Evolutionary conservation across 64 coral and sea anemone species (phyloP).

Genomic region (Astreopora myriophthalma): DNA sequence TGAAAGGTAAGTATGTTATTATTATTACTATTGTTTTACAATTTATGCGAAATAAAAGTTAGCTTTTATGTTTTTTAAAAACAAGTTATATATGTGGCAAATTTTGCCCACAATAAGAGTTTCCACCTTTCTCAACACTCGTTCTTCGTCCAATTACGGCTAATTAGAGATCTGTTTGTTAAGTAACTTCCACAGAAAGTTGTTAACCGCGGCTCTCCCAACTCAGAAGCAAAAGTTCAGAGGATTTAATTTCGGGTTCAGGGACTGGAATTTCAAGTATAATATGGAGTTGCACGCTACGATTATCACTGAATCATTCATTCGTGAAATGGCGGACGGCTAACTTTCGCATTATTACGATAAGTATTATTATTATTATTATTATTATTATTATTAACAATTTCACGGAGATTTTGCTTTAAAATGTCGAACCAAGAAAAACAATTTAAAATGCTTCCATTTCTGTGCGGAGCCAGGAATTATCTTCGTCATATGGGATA

Average conservation of each 20-base stretch:
- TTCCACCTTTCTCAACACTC: not conserved
- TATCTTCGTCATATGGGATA: slow-evolving; percentile 51
- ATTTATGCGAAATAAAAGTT: too few relatives aligned
- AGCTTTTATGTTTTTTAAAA: too few relatives aligned
- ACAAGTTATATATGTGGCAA: too few relatives aligned
- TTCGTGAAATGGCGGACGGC: too few relatives aligned
- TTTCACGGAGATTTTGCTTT: not conserved
- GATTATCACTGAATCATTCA: too few relatives aligned
- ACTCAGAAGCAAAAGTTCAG: not conserved
- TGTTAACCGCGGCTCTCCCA: not conserved
- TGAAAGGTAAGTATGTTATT: too few relatives aligned
- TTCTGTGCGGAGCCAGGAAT: not conserved
- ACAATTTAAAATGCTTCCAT: slow-evolving; percentile 10
- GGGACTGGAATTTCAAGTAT: not conserved
- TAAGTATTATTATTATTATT: too few relatives aligned
- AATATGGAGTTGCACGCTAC: too few relatives aligned
- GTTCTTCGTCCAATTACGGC: not conserved
- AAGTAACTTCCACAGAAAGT: not conserved
- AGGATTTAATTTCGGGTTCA: not conserved
- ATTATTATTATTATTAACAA: too few relatives aligned
- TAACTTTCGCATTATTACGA: too few relatives aligned
- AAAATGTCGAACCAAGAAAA: not conserved
- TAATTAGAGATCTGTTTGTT: not conserved
- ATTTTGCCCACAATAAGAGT: not conserved
- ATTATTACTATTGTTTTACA: too few relatives aligned